Percentiles rank a stretch among this genome's conserved stretches.
phyloP scores from a whole-genome alignment of 2,888 invertebrate species.

The Machimus atricapillus region DNA sequence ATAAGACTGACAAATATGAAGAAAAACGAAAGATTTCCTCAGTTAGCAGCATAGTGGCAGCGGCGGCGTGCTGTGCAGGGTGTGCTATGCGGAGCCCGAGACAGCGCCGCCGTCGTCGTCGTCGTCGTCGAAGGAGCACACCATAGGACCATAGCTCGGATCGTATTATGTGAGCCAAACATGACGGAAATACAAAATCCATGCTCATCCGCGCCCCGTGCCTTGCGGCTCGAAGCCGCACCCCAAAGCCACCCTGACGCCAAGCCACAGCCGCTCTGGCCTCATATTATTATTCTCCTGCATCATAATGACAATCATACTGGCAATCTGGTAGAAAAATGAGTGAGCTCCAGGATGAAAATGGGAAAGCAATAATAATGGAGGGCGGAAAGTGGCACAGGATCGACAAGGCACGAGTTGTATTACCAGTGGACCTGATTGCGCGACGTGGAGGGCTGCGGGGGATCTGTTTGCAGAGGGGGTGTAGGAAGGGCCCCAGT shows the following conservation, averaged over 20 bases:
- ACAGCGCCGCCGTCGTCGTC: too few relatives aligned
- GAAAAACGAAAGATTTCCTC: constrained; percentile 31
- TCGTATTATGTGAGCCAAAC: constrained; percentile 35
- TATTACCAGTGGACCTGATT: neutral
- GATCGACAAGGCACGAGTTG: constrained; percentile 25
- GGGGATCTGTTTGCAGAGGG: neutral
- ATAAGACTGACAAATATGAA: constrained; percentile 39
- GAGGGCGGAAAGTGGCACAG: constrained; percentile 13
- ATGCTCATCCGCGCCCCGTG: constrained; percentile 24
- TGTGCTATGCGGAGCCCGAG: neutral
- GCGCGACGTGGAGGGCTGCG: neutral
- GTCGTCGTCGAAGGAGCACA: neutral
- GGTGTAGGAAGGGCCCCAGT: neutral
- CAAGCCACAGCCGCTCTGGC: neutral
- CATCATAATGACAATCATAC: constrained; percentile 41
- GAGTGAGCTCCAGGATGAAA: constrained; percentile 32
- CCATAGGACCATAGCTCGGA: neutral
- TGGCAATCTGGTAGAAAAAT: constrained; percentile 38
- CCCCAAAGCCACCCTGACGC: neutral
- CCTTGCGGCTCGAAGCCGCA: neutral
- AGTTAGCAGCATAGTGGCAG: neutral
- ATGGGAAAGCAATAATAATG: constrained; percentile 39
- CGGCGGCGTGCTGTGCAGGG: neutral
- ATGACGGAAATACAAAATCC: constrained; percentile 38
- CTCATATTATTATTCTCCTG: constrained; percentile 37